Percentiles rank a stretch among this genome's conserved stretches.
These are phyloP conservation scores for Lasioglossum leucozonium DNA, from an alignment of 2,888 invertebrate genomes.

Conservation along the genomic window DNA sequence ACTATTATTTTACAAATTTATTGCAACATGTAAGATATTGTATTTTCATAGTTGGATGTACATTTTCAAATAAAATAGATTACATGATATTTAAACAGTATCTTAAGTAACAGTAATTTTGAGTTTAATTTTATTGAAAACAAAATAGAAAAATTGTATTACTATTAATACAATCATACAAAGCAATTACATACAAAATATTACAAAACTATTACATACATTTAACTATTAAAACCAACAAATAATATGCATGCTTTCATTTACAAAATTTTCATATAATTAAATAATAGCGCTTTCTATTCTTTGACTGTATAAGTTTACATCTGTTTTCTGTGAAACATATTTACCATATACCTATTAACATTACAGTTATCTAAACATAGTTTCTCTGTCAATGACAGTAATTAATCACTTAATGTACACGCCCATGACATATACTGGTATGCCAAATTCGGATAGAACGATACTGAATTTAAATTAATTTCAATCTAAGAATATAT, in stretches of 20 bases:
- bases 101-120: background rate
- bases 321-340: background rate
- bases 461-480: background rate
- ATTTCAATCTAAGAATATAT: background rate
- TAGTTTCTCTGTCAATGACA: background rate
- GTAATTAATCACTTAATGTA: background rate
- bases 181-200: background rate
- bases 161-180: too few species aligned
- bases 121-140: background rate
- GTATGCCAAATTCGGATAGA: background rate
- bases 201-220: background rate
- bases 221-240: background rate
- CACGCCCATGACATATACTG: background rate
- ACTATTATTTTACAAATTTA: background rate
- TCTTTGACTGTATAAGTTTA: background rate
- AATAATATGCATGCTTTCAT: background rate
- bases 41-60: background rate
- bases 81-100: background rate
- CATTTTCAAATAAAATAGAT: background rate
- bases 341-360: background rate
- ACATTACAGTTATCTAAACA: background rate
- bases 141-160: background rate
- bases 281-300: background rate
- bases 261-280: background rate
- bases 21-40: background rate